Evolutionary conservation across 2,797 vertebrate genomes (phyloP).

Genomic region (Platalea minor): DNA sequence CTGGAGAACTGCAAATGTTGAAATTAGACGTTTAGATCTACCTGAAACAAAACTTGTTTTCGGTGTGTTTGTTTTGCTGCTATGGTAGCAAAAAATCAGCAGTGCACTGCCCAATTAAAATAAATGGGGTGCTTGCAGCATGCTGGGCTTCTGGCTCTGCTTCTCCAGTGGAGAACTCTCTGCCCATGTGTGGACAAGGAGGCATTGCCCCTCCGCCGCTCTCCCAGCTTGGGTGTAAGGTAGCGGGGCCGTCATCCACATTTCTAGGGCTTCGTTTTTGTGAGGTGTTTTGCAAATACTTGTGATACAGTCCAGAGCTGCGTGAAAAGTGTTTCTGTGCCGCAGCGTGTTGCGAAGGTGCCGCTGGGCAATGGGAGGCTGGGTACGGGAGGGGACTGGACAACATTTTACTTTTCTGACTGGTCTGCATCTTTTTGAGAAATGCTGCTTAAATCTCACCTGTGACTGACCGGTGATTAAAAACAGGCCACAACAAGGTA

Average conservation of each 20-base stretch:
- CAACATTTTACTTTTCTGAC: neutral
- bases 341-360: neutral
- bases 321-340: neutral
- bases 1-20: neutral
- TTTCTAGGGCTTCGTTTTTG: neutral
- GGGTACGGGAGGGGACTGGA: accelerated
- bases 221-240: neutral
- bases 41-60: neutral
- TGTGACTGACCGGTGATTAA: neutral
- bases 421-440: neutral
- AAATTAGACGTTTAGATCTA: neutral
- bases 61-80: neutral
- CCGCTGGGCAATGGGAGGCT: neutral
- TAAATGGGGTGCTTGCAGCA: neutral
- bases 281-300: neutral
- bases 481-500: neutral
- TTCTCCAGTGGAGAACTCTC: neutral
- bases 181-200: neutral
- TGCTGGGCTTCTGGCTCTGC: neutral
- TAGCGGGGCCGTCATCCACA: neutral
- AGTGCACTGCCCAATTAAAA: neutral
- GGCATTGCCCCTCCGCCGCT: neutral
- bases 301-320: neutral
- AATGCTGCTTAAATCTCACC: neutral
- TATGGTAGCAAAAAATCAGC: neutral